Conservation (phyloP, 2,797 vertebrate species). For the Gymnodraco acuticeps region DNA sequence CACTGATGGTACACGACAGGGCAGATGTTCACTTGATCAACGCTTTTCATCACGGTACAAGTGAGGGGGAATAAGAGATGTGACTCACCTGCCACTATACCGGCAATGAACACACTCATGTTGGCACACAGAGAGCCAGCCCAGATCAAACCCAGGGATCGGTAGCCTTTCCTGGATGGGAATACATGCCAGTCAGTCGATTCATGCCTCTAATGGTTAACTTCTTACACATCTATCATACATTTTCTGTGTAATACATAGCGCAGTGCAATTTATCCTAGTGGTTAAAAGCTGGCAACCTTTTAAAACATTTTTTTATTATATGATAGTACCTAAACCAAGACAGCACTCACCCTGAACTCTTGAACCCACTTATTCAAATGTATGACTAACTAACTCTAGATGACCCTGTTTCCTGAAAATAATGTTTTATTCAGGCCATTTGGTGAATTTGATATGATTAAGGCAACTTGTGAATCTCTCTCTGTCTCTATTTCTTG, state of each 20-base stretch:
- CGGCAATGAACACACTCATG: constrained; percentile 89
- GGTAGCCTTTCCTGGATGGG: constrained; percentile 87
- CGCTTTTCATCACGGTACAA: constrained; percentile 53
- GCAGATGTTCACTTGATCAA: constrained; percentile 77
- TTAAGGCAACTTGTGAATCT: constrained; percentile 24
- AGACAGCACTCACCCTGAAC: constrained; percentile 48
- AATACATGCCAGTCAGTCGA: too few species aligned
- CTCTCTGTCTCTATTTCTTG: not conserved
- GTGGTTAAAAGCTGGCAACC: constrained; percentile 11
- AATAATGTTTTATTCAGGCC: constrained; percentile 14
- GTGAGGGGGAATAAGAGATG: constrained; percentile 34
- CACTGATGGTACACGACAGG: constrained; percentile 62
- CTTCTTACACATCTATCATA: not conserved
- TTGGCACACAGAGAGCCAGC: constrained; percentile 91
- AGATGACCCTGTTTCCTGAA: constrained; percentile 11
- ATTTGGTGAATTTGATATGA: constrained; percentile 17
- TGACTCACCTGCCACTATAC: constrained; percentile 90
- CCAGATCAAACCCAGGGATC: constrained; percentile 92
- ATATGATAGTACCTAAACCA: constrained; percentile 21
- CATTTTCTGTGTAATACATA: not conserved
- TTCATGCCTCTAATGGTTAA: not conserved
- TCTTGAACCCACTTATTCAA: constrained; percentile 45
- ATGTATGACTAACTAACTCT: constrained; percentile 36
- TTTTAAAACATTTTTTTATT: constrained; percentile 46
- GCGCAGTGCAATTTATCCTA: constrained; percentile 4